phyloP scores from a whole-genome alignment of 2,797 vertebrate genomes.

The Bovichtus variegatus region DNA sequence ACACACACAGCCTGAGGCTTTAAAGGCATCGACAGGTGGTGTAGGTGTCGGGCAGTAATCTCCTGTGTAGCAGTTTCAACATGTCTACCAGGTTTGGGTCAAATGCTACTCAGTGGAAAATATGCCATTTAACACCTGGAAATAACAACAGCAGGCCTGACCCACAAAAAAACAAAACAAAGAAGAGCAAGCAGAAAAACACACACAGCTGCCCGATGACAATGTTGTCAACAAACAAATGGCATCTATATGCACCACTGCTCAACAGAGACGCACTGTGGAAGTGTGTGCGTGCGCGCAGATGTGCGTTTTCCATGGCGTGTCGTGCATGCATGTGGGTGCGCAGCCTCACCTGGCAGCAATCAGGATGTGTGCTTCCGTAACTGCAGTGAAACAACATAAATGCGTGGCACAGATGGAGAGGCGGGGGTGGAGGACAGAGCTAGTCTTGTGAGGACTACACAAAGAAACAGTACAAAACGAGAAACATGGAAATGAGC shows the following conservation, averaged over 20 bases:
- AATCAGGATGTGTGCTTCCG: constrained; percentile 70
- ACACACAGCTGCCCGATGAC: constrained; percentile 32
- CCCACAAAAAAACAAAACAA: neutral
- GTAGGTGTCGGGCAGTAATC: constrained; percentile 20
- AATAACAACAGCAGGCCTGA: constrained; percentile 6
- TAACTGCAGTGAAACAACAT: constrained; percentile 63
- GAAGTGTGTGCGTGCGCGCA: constrained; percentile 7
- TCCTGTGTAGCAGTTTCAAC: constrained; percentile 37
- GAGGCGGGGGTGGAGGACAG: constrained; percentile 65
- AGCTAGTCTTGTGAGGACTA: constrained; percentile 55
- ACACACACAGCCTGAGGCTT: constrained; percentile 10
- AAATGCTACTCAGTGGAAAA: constrained; percentile 50
- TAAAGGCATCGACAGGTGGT: constrained; percentile 3
- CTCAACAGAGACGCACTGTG: constrained; percentile 9
- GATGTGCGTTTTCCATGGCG: neutral
- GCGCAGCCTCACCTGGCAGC: constrained; percentile 69
- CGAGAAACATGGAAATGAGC: constrained; percentile 43
- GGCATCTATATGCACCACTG: constrained; percentile 47
- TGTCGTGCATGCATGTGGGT: neutral
- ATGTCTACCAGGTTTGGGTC: constrained; percentile 29
- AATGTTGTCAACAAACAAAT: constrained; percentile 43
- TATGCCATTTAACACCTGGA: constrained; percentile 62
- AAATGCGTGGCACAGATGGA: constrained; percentile 75
- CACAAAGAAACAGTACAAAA: constrained; percentile 65
- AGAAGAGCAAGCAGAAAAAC: constrained; percentile 18